A percentile compares a stretch with the other conserved stretches of the same genome.
phyloP scores from a whole-genome alignment of 30 jellyfish, hydroid and myxozoan genomes.

The Haliclystus octoradiatus region DNA sequence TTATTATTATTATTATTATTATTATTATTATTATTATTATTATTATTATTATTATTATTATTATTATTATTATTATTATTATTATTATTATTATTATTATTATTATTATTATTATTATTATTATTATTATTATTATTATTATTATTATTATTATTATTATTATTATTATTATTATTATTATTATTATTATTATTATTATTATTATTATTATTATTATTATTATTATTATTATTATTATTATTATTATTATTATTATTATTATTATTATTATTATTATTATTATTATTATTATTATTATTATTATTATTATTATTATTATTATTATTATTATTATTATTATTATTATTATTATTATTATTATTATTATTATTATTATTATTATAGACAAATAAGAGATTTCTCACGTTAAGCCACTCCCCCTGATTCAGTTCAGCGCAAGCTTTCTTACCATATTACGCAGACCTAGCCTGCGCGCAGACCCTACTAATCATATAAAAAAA shows the following conservation, averaged over 20 bases:
- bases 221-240: background rate
- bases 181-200: background rate
- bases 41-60: background rate
- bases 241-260: background rate
- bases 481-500: no score
- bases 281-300: background rate
- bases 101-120: background rate
- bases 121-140: background rate
- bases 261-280: background rate
- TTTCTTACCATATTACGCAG: no score
- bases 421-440: no score
- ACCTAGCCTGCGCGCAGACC: no score
- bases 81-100: background rate
- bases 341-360: background rate
- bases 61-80: background rate
- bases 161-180: background rate
- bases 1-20: background rate
- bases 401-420: no score
- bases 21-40: background rate
- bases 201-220: background rate
- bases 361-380: background rate
- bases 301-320: background rate
- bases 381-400: no score
- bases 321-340: background rate
- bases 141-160: background rate